Evolutionary conservation across 2,888 invertebrate species (phyloP).

Genomic region (Suillia variegata): DNA sequence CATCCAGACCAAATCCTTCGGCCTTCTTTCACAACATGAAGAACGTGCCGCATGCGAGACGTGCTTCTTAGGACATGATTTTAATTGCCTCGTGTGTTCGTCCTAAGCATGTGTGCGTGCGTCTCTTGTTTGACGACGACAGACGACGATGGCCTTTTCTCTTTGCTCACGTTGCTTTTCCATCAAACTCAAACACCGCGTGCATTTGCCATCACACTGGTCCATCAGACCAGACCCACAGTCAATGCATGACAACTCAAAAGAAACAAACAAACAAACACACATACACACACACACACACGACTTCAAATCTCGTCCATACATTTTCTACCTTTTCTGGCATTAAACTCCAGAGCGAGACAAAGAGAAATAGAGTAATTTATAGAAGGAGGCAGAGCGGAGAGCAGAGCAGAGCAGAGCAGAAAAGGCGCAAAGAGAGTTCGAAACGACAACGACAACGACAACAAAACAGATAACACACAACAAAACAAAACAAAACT

Average conservation of each 20-base stretch:
- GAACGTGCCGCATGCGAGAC: neutral
- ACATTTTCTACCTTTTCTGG: neutral
- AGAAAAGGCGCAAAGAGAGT: conserved; percentile 15
- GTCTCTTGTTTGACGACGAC: neutral
- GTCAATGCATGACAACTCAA: no score
- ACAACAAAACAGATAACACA: no score
- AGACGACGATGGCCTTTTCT: conserved; percentile 24
- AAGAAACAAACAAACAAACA: conserved; percentile 11
- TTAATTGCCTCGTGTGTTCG: conserved; percentile 17
- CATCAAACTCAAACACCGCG: neutral
- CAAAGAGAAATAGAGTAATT: no score
- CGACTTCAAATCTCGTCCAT: conserved; percentile 2
- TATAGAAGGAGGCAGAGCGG: no score
- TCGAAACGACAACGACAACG: no score
- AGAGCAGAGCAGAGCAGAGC: neutral
- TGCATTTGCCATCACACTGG: no score
- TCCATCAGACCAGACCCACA: no score
- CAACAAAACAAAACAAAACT: conserved; percentile 35
- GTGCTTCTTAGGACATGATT: conserved; percentile 14
- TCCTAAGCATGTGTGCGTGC: conserved; percentile 2
- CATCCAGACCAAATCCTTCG: neutral
- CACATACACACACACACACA: conserved; percentile 10
- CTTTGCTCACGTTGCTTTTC: conserved; percentile 45
- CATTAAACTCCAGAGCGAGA: no score
- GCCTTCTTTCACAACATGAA: neutral